Evolutionary conservation across 2,888 invertebrate species (phyloP), one percentile per base, ranked within the genome.

Genomic region (Plebejus argus): DNA sequence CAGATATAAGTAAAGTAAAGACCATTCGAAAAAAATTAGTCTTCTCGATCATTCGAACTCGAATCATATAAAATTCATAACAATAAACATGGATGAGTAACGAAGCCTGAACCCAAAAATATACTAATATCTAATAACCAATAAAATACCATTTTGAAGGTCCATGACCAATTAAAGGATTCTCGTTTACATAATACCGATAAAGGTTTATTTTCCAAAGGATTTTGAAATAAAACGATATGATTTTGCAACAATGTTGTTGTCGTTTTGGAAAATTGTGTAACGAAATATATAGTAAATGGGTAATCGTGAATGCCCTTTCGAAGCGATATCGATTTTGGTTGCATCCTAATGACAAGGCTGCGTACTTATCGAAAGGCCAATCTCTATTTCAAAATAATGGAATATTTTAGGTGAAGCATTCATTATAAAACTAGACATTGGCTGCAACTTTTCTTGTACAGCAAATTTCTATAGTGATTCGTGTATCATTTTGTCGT

Each of bases 271-370:
- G 20, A 35, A 49, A 49, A 49, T 76, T n/a, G 61, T 28, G 33
- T 33, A 77, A 56, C 56, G 53, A 33, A 77, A 20, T 56, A 71
- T 56, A 70, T 61, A 18, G 74, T 74, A 49, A 74, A 76, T 66
- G 53, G 53, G 33, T 77, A 56, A 71, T 77, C 56, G 71, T 71
- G 23, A 33, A 70, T 39, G 71, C 70, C 39, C 71, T 77, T 58
- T 72, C 23, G 23, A 23, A 72, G 71, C 71, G 72, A 72, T 72
- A 72, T 72, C 72, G 72, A 72, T 72, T 72, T 72, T 45, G 45
- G 72, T 49, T 77, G 70, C 49, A 76, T 76, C 49, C 70, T 28
- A 76, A 66, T n/a, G 61, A 70, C 66, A 76, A 76, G 49, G 49
- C 10, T 58, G 66, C 45, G 72, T 39, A 23, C 72, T 72, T 39